Conservation (phyloP, 2,888 invertebrate genomes). For the Acleris holmiana region DNA sequence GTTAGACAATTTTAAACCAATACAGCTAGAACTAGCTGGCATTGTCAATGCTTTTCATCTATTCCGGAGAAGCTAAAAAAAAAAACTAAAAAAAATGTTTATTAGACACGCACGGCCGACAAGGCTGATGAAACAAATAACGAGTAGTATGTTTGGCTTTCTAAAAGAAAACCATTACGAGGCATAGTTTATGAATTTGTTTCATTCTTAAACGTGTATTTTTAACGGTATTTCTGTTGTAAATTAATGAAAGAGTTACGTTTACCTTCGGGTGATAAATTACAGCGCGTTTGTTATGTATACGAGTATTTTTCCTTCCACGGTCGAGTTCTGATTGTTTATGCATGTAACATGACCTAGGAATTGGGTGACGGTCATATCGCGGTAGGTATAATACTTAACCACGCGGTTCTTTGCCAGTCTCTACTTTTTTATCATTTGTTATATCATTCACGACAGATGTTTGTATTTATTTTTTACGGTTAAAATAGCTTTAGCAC, state of each 20-base stretch:
- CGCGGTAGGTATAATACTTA: constrained; percentile 10
- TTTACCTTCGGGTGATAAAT: neutral
- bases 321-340: constrained; percentile 11
- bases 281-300: constrained; percentile 4
- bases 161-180: no score
- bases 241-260: constrained; percentile 7
- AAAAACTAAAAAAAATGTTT: no score
- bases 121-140: no score
- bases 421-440: constrained; percentile 3
- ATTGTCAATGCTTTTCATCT: no score
- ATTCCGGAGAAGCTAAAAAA: no score
- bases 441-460: neutral
- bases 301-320: constrained; percentile 16
- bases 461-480: neutral
- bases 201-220: no score
- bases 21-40: no score
- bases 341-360: constrained; percentile 10
- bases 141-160: no score
- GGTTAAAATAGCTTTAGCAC: neutral
- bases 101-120: no score
- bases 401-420: neutral
- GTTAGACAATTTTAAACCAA: no score
- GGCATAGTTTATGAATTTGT: no score
- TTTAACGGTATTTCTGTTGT: neutral
- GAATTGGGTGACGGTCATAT: constrained; percentile 17